These are phyloP conservation scores for Drosophila virilis DNA, from an alignment of 1,140 invertebrate genomes.

Conservation along the genomic window DNA sequence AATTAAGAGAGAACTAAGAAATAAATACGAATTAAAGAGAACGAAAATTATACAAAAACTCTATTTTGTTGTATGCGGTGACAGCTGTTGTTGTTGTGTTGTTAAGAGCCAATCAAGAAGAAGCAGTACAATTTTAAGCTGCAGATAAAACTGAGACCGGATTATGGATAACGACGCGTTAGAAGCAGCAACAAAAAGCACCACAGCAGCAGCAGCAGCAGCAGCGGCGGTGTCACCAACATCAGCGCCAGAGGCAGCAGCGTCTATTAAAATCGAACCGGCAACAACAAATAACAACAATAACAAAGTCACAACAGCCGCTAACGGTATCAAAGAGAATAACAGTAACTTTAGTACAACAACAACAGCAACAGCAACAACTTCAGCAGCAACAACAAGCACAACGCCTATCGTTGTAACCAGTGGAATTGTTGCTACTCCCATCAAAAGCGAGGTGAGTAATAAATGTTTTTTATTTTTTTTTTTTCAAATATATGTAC, in stretches of 20 bases:
- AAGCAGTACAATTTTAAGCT: slow-evolving; percentile 40
- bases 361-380: slow-evolving; percentile 36
- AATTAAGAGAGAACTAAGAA: slow-evolving; percentile 41
- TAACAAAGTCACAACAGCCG: slow-evolving; percentile 62
- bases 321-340: slow-evolving; percentile 84
- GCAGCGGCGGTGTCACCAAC: slow-evolving; percentile 49
- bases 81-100: slow-evolving; percentile 63
- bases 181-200: slow-evolving; percentile 70
- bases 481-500: background rate
- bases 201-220: slow-evolving; percentile 54
- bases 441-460: slow-evolving; percentile 79
- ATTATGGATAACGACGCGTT: slow-evolving; percentile 83
- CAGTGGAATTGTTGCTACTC: slow-evolving; percentile 53
- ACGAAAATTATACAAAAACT: slow-evolving; percentile 17
- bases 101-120: slow-evolving; percentile 20
- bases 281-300: slow-evolving; percentile 68
- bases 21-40: slow-evolving; percentile 11
- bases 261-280: slow-evolving; percentile 59
- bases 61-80: slow-evolving; percentile 34
- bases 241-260: slow-evolving; percentile 29
- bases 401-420: slow-evolving; percentile 72
- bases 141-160: slow-evolving; percentile 62
- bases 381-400: slow-evolving; percentile 28
- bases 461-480: slow-evolving; percentile 39
- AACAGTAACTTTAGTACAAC: slow-evolving; percentile 82